Percentiles rank a stretch among this genome's conserved stretches.
These are phyloP conservation scores for Melinaea menophilus DNA, from an alignment of 2,888 invertebrate genomes.

Conservation along the genomic window DNA sequence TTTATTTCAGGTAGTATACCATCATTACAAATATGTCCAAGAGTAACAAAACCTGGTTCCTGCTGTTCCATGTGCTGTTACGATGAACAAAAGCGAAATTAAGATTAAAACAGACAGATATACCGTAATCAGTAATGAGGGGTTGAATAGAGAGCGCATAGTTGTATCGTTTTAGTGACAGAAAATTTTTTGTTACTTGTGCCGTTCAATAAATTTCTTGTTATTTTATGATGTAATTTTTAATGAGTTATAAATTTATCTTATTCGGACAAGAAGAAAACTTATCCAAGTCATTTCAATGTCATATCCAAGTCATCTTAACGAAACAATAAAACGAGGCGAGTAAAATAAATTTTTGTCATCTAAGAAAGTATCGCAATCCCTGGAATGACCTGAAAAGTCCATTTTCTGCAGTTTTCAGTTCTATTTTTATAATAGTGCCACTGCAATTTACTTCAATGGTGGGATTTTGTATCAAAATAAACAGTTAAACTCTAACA, in stretches of 20 bases:
- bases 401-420: slow-evolving; percentile 20
- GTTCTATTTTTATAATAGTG: slow-evolving; percentile 23
- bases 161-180: slow-evolving; percentile 7
- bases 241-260: no score
- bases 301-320: neutral
- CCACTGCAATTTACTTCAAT: slow-evolving; percentile 27
- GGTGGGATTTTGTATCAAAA: slow-evolving; percentile 23
- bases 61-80: slow-evolving; percentile 51
- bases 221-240: neutral
- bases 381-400: slow-evolving; percentile 8
- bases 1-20: slow-evolving; percentile 36
- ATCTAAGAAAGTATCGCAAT: slow-evolving; percentile 17
- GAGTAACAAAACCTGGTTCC: slow-evolving; percentile 32
- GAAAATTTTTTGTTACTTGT: slow-evolving; percentile 10
- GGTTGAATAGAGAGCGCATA: slow-evolving; percentile 7
- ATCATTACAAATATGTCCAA: slow-evolving; percentile 31
- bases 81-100: slow-evolving; percentile 29
- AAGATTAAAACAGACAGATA: neutral
- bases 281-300: no score
- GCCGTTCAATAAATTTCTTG: slow-evolving; percentile 9
- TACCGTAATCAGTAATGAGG: neutral
- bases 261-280: no score
- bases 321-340: slow-evolving; percentile 11
- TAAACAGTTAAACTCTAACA: slow-evolving; percentile 31
- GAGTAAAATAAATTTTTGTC: slow-evolving; percentile 15